Conservation (phyloP, 2,113 vertebrate species). For the Cynoglossus semilaevis region DNA sequence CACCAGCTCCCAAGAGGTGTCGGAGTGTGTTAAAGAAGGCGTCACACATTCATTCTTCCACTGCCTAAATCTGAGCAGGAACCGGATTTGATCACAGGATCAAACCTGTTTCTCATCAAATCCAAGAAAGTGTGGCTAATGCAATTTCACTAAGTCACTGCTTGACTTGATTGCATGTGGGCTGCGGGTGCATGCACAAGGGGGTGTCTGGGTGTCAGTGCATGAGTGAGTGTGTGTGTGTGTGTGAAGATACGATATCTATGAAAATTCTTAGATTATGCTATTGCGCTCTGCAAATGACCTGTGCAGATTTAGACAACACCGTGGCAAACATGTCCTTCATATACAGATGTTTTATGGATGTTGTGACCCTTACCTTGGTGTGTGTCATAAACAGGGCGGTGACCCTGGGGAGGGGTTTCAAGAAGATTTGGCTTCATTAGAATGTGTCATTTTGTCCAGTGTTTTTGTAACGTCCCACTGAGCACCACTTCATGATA, state of each 20-base stretch:
- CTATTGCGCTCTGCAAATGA: not conserved
- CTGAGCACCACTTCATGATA: constrained; percentile 41
- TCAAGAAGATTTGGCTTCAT: constrained; percentile 67
- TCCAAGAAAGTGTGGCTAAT: constrained; percentile 80
- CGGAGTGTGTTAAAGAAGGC: constrained; percentile 63
- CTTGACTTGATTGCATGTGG: constrained; percentile 79
- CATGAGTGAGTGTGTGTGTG: constrained; percentile 34
- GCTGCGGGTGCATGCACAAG: constrained; percentile 49
- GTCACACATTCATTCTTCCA: constrained; percentile 48
- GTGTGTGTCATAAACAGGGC: constrained; percentile 18
- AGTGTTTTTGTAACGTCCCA: constrained; percentile 49
- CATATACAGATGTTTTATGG: not conserved
- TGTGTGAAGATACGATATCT: constrained; percentile 30
- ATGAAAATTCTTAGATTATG: constrained; percentile 17
- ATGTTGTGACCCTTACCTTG: not conserved
- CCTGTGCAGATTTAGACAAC: too few species aligned
- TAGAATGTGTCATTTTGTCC: constrained; percentile 54
- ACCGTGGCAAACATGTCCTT: not conserved
- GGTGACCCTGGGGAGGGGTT: constrained; percentile 53
- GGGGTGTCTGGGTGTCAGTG: constrained; percentile 48
- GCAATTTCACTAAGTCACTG: constrained; percentile 85
- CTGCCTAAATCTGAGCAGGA: constrained; percentile 56
- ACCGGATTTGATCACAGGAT: constrained; percentile 71
- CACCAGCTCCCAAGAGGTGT: constrained; percentile 31
- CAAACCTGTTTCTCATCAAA: constrained; percentile 80